These are phyloP conservation scores for Tympanoctomys barrerae DNA, from an alignment of 2,797 vertebrate species.

Conservation along the genomic window DNA sequence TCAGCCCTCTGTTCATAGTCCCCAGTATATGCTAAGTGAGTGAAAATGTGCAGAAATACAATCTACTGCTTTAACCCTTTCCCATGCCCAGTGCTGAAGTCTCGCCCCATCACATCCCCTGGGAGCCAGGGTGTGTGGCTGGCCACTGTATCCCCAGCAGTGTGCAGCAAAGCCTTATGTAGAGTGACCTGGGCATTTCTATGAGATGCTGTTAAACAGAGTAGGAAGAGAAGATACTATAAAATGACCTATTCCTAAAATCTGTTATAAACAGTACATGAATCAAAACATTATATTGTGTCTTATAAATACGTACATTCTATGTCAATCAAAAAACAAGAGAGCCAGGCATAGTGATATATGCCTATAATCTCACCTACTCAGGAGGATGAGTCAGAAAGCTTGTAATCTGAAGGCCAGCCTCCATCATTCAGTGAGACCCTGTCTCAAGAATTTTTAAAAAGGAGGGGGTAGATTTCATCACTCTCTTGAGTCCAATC, in stretches of 20 bases:
- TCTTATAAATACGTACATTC: background rate
- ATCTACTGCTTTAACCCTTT: background rate
- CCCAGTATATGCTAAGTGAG: background rate
- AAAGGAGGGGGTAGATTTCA: background rate
- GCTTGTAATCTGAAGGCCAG: no score
- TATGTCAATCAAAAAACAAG: background rate
- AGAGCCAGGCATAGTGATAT: background rate
- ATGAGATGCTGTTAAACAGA: background rate
- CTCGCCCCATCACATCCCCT: background rate
- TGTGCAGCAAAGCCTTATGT: background rate
- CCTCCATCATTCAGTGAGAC: background rate
- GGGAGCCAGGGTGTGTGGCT: background rate
- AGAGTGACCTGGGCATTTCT: background rate
- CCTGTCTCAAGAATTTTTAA: background rate
- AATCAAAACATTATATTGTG: background rate
- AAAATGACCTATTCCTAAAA: constrained; percentile 13
- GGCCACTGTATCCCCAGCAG: background rate
- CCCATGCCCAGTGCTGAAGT: background rate
- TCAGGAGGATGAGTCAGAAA: background rate
- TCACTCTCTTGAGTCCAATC: background rate
- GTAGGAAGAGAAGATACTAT: background rate
- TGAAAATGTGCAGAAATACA: background rate
- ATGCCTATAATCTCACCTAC: background rate
- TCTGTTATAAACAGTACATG: background rate
- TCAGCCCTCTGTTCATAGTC: background rate